Conservation (phyloP, 2,888 invertebrate species). For the Selenia dentaria region DNA sequence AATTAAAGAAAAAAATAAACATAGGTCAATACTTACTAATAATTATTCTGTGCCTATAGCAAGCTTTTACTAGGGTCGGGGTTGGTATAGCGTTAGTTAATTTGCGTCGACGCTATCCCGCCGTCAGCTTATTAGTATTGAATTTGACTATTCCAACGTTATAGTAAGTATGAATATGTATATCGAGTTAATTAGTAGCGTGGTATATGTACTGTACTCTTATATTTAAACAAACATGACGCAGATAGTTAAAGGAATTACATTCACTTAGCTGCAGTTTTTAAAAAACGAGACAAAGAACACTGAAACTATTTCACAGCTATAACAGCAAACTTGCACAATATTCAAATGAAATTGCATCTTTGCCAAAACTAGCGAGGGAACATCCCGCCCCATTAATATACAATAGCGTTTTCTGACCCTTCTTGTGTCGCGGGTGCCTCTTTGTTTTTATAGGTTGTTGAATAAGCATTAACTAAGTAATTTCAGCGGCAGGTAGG, state of each 20-base stretch:
- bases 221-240: not conserved
- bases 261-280: not conserved
- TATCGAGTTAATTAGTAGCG: too few species aligned
- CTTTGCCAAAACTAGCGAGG: slow-evolving; percentile 83
- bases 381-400: slow-evolving; percentile 75
- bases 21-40: too few species aligned
- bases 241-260: not conserved
- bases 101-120: too few species aligned
- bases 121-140: too few species aligned
- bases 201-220: too few species aligned
- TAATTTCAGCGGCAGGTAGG: slow-evolving; percentile 61
- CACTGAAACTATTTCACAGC: slow-evolving; percentile 62
- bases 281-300: slow-evolving; percentile 20
- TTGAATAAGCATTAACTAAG: slow-evolving; percentile 75
- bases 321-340: slow-evolving; percentile 78
- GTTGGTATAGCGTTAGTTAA: too few species aligned
- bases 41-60: too few species aligned
- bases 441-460: slow-evolving; percentile 81
- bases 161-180: too few species aligned
- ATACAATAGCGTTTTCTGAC: slow-evolving; percentile 77
- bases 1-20: too few species aligned
- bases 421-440: slow-evolving; percentile 65
- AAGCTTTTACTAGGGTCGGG: too few species aligned
- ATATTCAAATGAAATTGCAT: slow-evolving; percentile 85
- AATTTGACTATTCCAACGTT: too few species aligned